Evolutionary conservation across 2,888 invertebrate species (phyloP), one percentile per base, ranked within the genome.

Genomic region (Ametastegia equiseti): DNA sequence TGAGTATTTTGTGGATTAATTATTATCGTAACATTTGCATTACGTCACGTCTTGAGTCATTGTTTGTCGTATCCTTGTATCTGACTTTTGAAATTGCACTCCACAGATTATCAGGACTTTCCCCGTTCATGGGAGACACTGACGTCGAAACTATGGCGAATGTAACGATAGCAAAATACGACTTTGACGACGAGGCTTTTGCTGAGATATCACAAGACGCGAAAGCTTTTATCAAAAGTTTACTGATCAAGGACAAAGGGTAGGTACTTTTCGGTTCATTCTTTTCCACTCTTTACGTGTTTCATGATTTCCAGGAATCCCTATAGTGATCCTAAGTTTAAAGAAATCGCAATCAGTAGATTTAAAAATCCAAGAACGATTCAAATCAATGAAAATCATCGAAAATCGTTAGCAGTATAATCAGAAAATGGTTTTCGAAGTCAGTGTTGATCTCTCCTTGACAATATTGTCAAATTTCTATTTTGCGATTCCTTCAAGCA

Each of bases 121-220:
- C 99, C 6, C 99, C 99, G 15, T 99, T 99, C 93, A 98, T 99
- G 97, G 99, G 99, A 1, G 97, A 98, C 90, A 98, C 97, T 69
- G 99, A 99, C 92, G 96, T 97, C 86, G 98, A 99, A 92, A 99
- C 99, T 9, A 98, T 99, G 96, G 97, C 97, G n/a, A 99, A 99
- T 92, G 98, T 99, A 42, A 98, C 99, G 1, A 95, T 98, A 87
- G 98, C 98, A 73, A 98, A 98, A 91, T 99, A 98, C 92, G 99
- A 99, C 93, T 99, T 97, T 92, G 98, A 98, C 88, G 98, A 99
- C 91, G 98, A 99, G 92, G 97, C 98, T 82, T 99, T 99, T 92
- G 96, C 96, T 87, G 97, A 97, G 89, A 98, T 99, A 88, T 98
- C 98, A 1, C 96, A 96, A 39, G 97, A 97, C 87, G 99, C 99